Percentiles rank a stretch among this genome's conserved stretches.
Conservation (phyloP, 1,140 invertebrate genomes). For the Helicorthomorpha holstii region DNA sequence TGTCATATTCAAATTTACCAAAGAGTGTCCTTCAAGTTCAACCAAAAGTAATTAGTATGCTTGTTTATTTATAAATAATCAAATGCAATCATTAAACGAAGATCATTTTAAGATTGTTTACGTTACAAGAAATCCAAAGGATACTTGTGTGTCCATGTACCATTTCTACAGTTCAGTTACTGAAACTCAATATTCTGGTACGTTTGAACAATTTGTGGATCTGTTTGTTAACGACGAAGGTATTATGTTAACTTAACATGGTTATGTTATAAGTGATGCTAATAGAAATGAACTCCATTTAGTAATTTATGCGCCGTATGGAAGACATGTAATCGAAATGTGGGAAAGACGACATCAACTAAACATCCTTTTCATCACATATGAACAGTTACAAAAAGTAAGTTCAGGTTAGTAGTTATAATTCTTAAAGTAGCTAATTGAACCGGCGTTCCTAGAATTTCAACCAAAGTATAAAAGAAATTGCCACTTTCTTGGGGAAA, state of each 20-base stretch:
- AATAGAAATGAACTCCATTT: conserved; percentile 7
- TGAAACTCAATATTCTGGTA: conserved; percentile 39
- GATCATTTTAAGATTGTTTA: conserved; percentile 29
- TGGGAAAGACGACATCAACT: conserved; percentile 21
- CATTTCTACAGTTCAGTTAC: conserved; percentile 28
- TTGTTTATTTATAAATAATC: background rate
- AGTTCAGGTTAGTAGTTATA: background rate
- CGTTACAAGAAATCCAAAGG: conserved; percentile 32
- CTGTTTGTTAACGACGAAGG: conserved; percentile 54
- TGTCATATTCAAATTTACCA: conserved; percentile 28
- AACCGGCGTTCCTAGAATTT: conserved; percentile 25
- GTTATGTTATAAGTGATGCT: conserved; percentile 1
- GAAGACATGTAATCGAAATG: conserved; percentile 31
- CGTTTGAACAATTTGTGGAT: conserved; percentile 56
- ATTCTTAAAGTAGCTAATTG: background rate
- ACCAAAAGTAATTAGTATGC: conserved; percentile 35
- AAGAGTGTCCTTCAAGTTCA: conserved; percentile 16
- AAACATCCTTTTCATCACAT: conserved; percentile 32
- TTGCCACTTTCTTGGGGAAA: conserved; percentile 30
- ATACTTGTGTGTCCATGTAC: conserved; percentile 31
- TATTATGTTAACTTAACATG: conserved; percentile 24
- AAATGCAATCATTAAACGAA: background rate
- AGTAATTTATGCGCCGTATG: conserved; percentile 35
- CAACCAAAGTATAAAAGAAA: conserved; percentile 21
- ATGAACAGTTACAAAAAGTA: conserved; percentile 31